Percentiles rank a stretch among this genome's conserved stretches.
Conservation (phyloP, 1,140 invertebrate genomes). For the Asbolus verrucosus region DNA sequence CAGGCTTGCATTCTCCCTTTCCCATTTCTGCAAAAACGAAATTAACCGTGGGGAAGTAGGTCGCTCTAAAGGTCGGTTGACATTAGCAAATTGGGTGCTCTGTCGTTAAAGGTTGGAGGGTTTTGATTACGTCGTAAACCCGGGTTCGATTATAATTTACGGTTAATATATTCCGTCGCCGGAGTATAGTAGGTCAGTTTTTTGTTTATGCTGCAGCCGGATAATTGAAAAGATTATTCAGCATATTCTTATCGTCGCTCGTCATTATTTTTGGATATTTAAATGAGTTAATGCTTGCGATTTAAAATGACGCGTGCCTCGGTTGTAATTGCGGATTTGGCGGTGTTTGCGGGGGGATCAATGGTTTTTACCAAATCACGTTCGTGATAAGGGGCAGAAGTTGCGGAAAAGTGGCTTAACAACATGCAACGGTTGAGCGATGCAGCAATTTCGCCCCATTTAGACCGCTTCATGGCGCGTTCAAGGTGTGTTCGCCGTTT, state of each 20-base stretch:
- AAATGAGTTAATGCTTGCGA: too few species aligned
- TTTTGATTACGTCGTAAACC: neutral
- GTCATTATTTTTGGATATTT: too few species aligned
- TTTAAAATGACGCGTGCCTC: neutral
- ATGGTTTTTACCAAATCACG: too few species aligned
- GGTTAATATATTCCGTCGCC: slow-evolving; percentile 43
- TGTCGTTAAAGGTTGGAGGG: neutral
- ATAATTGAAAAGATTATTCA: neutral
- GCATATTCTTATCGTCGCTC: neutral
- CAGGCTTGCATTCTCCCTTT: slow-evolving; percentile 74
- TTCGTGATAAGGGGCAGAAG: neutral
- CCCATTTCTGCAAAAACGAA: slow-evolving; percentile 74
- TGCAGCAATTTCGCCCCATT: slow-evolving; percentile 17
- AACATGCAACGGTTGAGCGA: slow-evolving; percentile 13
- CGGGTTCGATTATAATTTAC: neutral
- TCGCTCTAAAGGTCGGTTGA: neutral
- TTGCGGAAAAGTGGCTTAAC: slow-evolving; percentile 2
- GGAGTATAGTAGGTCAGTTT: slow-evolving; percentile 42
- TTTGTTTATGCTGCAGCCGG: neutral
- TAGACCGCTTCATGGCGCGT: neutral
- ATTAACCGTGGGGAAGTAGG: neutral
- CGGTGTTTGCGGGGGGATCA: neutral
- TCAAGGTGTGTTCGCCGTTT: too few species aligned
- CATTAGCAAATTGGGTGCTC: neutral
- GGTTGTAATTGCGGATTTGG: neutral